Evolutionary conservation across 92 coral and sea anemone species (phyloP).

Genomic region (Porites lobata): DNA sequence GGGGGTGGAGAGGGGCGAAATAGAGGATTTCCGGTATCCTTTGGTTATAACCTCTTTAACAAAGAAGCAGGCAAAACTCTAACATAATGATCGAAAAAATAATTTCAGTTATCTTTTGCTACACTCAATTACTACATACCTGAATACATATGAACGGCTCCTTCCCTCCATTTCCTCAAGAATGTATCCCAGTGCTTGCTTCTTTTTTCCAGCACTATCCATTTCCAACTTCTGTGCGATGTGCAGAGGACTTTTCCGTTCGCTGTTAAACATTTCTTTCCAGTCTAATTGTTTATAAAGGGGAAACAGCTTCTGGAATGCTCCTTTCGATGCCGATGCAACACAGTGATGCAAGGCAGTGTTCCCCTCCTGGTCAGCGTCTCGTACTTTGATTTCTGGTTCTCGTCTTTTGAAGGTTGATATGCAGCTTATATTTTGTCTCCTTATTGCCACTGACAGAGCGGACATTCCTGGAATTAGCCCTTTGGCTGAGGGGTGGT

Average conservation of each 20-base stretch:
- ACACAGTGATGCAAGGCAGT: slow-evolving; percentile 59
- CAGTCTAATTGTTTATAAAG: slow-evolving; percentile 11
- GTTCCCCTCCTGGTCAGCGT: slow-evolving; percentile 43
- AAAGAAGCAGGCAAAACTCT: no score
- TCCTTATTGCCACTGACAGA: slow-evolving; percentile 36
- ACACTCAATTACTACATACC: not conserved
- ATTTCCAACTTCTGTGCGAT: not conserved
- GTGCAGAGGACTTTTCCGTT: slow-evolving; percentile 33
- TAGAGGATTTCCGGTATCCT: no score
- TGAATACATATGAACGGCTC: not conserved
- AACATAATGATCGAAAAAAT: no score
- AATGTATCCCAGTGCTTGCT: not conserved
- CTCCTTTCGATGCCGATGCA: not conserved
- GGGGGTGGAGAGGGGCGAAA: no score
- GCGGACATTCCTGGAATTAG: slow-evolving; percentile 38
- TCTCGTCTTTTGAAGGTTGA: slow-evolving; percentile 26
- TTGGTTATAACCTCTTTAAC: no score
- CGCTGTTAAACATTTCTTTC: slow-evolving; percentile 32
- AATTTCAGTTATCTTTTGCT: no score
- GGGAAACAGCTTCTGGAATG: slow-evolving; percentile 35
- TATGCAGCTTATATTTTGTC: slow-evolving; percentile 19
- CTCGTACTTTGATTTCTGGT: not conserved
- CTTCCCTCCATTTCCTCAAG: not conserved
- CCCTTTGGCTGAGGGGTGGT: not conserved
- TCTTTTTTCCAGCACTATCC: not conserved